Percentiles rank a stretch among this genome's conserved stretches.
Evolutionary conservation across 2,888 invertebrate species (phyloP).

Genomic region (Drosophila ustulata): DNA sequence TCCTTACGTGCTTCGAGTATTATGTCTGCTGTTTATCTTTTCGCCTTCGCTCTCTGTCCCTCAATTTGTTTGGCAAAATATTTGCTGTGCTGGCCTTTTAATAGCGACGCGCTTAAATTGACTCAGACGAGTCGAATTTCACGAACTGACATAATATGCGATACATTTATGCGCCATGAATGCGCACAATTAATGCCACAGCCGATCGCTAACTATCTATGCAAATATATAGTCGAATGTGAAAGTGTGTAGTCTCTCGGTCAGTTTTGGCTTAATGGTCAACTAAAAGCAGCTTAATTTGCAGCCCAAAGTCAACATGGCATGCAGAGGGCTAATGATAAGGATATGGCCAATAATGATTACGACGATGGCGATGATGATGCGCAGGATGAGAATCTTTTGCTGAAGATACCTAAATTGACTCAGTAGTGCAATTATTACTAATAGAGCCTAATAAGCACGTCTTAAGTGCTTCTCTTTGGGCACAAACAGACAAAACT

Average conservation of each 20-base stretch:
- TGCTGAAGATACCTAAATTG: constrained; percentile 67
- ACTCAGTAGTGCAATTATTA: constrained; percentile 74
- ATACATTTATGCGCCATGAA: too few relatives aligned
- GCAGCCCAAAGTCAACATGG: constrained; percentile 33
- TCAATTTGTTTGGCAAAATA: constrained; percentile 53
- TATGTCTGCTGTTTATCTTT: constrained; percentile 49
- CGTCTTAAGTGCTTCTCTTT: constrained; percentile 63
- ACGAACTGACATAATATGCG: too few relatives aligned
- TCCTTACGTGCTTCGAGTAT: background rate
- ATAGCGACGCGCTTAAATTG: constrained; percentile 21
- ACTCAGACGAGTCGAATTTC: background rate
- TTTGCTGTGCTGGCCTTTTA: constrained; percentile 50
- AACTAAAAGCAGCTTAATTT: constrained; percentile 16
- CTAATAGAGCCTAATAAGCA: constrained; percentile 77
- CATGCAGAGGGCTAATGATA: constrained; percentile 10
- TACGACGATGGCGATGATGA: constrained; percentile 1
- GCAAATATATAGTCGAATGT: too few relatives aligned
- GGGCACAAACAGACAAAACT: constrained; percentile 14
- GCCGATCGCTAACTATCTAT: background rate
- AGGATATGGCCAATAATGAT: constrained; percentile 31
- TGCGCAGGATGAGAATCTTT: constrained; percentile 39
- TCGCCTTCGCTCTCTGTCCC: constrained; percentile 28
- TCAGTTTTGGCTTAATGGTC: constrained; percentile 22
- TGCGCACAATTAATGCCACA: too few relatives aligned
- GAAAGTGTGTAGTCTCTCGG: background rate